Base-by-base conservation (phyloP, 2,113 vertebrate species). In the Cephalopholis sonnerati region DNA sequence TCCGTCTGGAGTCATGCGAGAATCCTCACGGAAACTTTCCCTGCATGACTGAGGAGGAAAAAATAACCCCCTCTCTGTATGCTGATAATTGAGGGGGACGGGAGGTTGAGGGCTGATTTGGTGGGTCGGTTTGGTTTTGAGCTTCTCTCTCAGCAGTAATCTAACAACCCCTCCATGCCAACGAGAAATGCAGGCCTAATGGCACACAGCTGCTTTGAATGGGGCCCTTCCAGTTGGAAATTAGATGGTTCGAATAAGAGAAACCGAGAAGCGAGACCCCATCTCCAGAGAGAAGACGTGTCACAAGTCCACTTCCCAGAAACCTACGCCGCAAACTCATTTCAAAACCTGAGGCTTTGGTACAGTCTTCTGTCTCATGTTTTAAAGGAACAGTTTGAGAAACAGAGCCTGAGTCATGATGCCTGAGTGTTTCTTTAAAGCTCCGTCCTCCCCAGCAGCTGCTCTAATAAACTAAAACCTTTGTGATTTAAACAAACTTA, bases 201-300 rank as follows among this genome's bases (percentile, higher is more conserved):
- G 75, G 67, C 58, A 71, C 88, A 86, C 95, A 95, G 90, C 93
- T 95, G 94, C 90, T 83, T 64, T 68, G 88, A 83, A 82, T 82
- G 83, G 82, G 83, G 80, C 85, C 72, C 67, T 76, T 92, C 77
- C 64, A 89, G 70, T 74, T 79, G 71, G 66, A 92, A 93, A 93
- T 90, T 70, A 93, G 85, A 91, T 74, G 91, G 61, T 89, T 91
- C 32, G 29, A 73, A 69, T 48, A 36, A 75, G 73, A 77, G 48
- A 84, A 86, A 83, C 62, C 48, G 36, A 89, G 44, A 58, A 27
- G 68, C 55, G 39, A 89, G 81, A 57, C 77, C 77, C 83, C 48
- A 11, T 61, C 79, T 76, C 75, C 61, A 83, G 36, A 72, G 59
- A 67, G 50, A 74, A 69, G 79, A 84, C 57, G 48, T 65, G 75